These are phyloP conservation scores for Endomychus coccineus DNA, from an alignment of 2,888 invertebrate species.

Conservation along the genomic window DNA sequence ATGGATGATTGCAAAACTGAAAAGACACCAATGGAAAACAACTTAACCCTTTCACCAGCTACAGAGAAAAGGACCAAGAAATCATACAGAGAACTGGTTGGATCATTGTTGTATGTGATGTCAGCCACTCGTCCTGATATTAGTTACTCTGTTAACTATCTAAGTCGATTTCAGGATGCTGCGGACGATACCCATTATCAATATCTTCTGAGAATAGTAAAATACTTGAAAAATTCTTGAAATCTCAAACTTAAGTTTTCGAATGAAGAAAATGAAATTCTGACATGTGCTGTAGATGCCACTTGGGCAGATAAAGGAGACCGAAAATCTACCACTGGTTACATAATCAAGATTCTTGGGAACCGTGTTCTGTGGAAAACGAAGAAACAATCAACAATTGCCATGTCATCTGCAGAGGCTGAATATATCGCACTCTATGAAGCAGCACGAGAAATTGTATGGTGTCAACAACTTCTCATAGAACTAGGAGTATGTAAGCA, in stretches of 20 bases:
- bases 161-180: conserved; percentile 18
- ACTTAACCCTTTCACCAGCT: neutral
- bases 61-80: conserved; percentile 1
- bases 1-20: conserved; percentile 8
- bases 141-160: conserved; percentile 15
- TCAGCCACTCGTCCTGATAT: conserved; percentile 21
- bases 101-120: conserved; percentile 20
- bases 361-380: conserved; percentile 5
- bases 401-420: conserved; percentile 4
- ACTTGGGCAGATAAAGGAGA: conserved; percentile 24
- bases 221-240: conserved; percentile 23
- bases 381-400: conserved; percentile 3
- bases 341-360: conserved; percentile 5
- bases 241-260: conserved; percentile 17
- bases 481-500: too few relatives aligned
- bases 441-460: conserved; percentile 4
- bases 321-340: conserved; percentile 7
- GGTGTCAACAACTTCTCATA: too few relatives aligned
- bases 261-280: conserved; percentile 9
- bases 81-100: conserved; percentile 17
- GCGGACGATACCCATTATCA: conserved; percentile 18
- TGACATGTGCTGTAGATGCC: conserved; percentile 24
- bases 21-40: conserved; percentile 5
- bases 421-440: conserved; percentile 3
- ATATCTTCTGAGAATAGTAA: conserved; percentile 21